These are phyloP conservation scores for Pinctada fucata DNA, from an alignment of 2,888 invertebrate genomes.

Conservation along the genomic window DNA sequence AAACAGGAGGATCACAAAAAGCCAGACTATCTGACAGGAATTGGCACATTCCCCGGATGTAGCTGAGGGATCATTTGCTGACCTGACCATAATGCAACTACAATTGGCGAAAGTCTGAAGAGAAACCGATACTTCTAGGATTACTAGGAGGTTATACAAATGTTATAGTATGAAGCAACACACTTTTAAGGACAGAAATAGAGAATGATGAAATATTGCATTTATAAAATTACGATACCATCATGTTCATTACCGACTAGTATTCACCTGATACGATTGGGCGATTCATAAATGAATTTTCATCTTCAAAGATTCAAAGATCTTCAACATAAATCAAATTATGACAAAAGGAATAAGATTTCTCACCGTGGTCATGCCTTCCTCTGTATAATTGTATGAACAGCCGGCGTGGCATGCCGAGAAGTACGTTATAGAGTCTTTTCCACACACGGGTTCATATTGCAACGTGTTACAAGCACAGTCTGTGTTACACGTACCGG, in stretches of 20 bases:
- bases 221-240: too few species aligned
- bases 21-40: constrained; percentile 45
- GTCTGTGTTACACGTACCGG: constrained; percentile 79
- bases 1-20: constrained; percentile 48
- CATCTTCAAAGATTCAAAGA: too few species aligned
- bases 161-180: too few species aligned
- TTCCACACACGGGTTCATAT: constrained; percentile 83
- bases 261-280: too few species aligned
- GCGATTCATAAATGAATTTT: too few species aligned
- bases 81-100: constrained; percentile 36
- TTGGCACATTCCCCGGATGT: constrained; percentile 43
- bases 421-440: constrained; percentile 82
- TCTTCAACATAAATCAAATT: too few species aligned
- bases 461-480: constrained; percentile 81
- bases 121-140: not conserved
- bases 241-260: too few species aligned
- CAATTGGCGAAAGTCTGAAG: constrained; percentile 42
- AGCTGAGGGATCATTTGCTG: constrained; percentile 27
- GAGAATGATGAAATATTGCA: too few species aligned
- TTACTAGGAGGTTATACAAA: too few species aligned
- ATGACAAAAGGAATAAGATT: not conserved
- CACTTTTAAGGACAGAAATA: too few species aligned
- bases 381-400: constrained; percentile 33
- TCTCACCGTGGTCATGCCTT: constrained; percentile 34
- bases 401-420: constrained; percentile 88